Percentiles rank a stretch among this genome's conserved stretches.
Evolutionary conservation across 1,140 invertebrate genomes (phyloP).

Genomic region (Drosophila pseudoobscura): DNA sequence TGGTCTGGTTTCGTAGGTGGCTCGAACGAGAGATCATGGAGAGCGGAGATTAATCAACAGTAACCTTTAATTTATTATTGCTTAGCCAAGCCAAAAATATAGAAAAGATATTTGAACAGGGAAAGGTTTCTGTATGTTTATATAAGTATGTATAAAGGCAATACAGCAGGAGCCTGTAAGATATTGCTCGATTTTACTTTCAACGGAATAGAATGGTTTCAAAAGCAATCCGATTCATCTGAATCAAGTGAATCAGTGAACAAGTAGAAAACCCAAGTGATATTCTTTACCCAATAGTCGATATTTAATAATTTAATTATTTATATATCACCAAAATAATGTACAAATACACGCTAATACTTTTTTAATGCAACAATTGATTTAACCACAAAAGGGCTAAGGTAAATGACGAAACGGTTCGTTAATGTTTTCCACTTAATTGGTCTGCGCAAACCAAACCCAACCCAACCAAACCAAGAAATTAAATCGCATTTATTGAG

Average conservation of each 20-base stretch:
- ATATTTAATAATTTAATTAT: too few relatives aligned
- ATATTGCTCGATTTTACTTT: too few relatives aligned
- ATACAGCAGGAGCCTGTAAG: too few relatives aligned
- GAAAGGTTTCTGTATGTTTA: too few relatives aligned
- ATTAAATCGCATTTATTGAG: conserved; percentile 44
- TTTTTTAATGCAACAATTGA: conserved; percentile 17
- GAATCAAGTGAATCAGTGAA: too few relatives aligned
- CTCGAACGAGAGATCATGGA: conserved; percentile 4
- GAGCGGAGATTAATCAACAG: too few relatives aligned
- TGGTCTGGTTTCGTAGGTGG: conserved; percentile 1
- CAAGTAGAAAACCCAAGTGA: not conserved
- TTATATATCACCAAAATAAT: not conserved
- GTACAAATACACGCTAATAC: not conserved
- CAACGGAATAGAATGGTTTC: not conserved
- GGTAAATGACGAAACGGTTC: conserved; percentile 71
- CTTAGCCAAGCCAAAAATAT: too few relatives aligned
- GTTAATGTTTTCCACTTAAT: conserved; percentile 72
- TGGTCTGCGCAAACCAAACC: conserved; percentile 52
- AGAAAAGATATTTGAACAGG: too few relatives aligned
- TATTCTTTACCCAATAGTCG: not conserved
- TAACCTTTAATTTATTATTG: too few relatives aligned
- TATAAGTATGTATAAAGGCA: too few relatives aligned
- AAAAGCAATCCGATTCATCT: not conserved
- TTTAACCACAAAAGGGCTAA: conserved; percentile 47
- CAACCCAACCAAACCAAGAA: conserved; percentile 39